Evolutionary conservation across 2,113 vertebrate genomes (phyloP).

Genomic region (Corythaeola cristata): DNA sequence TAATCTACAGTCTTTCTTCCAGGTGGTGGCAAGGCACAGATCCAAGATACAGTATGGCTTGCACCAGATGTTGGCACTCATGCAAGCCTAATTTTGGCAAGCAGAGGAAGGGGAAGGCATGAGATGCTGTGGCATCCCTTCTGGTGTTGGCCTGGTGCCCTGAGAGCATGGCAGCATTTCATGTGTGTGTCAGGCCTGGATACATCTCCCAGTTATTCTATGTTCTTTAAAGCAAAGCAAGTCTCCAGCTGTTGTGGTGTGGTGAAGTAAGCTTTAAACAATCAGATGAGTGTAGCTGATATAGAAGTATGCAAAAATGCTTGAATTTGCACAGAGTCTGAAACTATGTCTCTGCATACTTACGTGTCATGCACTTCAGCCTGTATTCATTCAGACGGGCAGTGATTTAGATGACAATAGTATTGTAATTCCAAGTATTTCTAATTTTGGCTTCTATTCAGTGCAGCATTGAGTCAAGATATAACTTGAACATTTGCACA

Average conservation of each 20-base stretch:
- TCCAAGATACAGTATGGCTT: slow-evolving; percentile 21
- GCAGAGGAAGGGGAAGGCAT: background rate
- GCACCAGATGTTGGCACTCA: slow-evolving; percentile 29
- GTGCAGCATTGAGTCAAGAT: background rate
- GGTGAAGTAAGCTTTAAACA: background rate
- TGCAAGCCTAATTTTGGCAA: slow-evolving; percentile 16
- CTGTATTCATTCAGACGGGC: background rate
- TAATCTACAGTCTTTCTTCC: background rate
- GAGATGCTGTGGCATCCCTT: background rate
- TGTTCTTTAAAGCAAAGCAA: background rate
- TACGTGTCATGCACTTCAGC: background rate
- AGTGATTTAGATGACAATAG: background rate
- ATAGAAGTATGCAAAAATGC: background rate
- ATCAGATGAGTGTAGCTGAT: background rate
- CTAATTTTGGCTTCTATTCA: background rate
- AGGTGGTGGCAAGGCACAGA: slow-evolving; percentile 26
- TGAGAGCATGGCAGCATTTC: background rate
- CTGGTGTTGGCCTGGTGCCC: background rate
- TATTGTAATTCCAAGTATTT: background rate
- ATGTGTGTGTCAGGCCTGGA: background rate
- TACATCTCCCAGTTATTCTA: background rate
- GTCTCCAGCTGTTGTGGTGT: background rate
- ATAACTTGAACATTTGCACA: background rate
- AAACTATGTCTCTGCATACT: background rate
- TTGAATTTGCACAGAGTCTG: background rate